Conservation (phyloP, 2,888 invertebrate genomes). For the Odontocerum albicorne region DNA sequence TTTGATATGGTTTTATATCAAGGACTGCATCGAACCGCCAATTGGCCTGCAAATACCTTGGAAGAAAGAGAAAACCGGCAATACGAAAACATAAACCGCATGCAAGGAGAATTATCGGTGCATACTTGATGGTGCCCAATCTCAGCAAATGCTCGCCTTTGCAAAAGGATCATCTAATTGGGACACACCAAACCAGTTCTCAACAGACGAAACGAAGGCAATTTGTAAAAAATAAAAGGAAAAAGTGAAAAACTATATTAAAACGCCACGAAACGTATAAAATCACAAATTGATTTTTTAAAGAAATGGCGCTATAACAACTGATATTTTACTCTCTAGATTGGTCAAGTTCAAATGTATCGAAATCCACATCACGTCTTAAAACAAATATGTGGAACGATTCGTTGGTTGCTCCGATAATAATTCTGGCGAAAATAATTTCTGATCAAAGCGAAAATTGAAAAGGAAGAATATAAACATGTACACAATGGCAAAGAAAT, state of each 20-base stretch:
- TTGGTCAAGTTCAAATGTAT: no score
- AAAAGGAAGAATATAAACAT: not conserved
- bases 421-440: slow-evolving; percentile 24
- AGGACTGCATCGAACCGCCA: slow-evolving; percentile 12
- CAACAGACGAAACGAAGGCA: not conserved
- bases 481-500: not conserved
- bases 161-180: not conserved
- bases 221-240: no score
- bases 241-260: no score
- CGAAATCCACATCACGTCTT: slow-evolving; percentile 30
- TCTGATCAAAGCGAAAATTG: not conserved
- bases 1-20: no score
- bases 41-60: slow-evolving; percentile 13
- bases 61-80: slow-evolving; percentile 14
- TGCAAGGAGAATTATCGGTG: not conserved
- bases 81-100: not conserved
- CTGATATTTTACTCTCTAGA: no score
- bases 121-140: slow-evolving; percentile 5
- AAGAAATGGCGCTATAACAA: no score
- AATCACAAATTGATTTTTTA: no score
- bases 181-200: not conserved
- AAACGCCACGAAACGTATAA: no score
- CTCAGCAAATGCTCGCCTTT: not conserved
- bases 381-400: slow-evolving; percentile 31
- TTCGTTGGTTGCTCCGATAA: slow-evolving; percentile 15